Evolutionary conservation across 2,888 invertebrate genomes (phyloP).

Genomic region (Eupsilia transversa): DNA sequence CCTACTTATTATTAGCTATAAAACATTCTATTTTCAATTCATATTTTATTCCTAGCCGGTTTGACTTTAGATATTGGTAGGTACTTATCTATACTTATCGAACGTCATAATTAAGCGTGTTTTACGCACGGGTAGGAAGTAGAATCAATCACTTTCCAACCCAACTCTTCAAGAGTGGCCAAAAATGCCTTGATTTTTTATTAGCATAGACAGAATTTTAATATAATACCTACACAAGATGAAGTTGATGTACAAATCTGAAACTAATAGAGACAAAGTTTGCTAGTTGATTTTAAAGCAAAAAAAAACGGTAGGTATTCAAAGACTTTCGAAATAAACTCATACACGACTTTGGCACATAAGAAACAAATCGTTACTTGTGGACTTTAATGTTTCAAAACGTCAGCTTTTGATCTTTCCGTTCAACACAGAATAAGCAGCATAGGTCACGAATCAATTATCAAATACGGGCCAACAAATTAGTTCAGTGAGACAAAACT

Average conservation of each 20-base stretch:
- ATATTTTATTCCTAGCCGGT: not conserved
- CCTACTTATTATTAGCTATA: not conserved
- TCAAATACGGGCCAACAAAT: not conserved
- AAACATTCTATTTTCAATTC: not conserved
- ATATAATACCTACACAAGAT: not conserved
- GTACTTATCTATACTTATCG: no score
- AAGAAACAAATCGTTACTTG: no score
- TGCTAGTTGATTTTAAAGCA: not conserved
- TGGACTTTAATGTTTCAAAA: not conserved
- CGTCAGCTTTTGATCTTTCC: not conserved
- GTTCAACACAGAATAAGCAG: not conserved
- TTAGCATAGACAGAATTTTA: not conserved
- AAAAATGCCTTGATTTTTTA: not conserved
- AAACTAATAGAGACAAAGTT: not conserved
- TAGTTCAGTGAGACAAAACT: not conserved
- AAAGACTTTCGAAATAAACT: not conserved
- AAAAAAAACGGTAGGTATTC: not conserved
- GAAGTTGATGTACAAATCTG: not conserved
- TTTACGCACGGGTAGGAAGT: not conserved
- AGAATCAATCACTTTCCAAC: not conserved
- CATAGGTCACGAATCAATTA: not conserved
- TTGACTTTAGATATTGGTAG: not conserved
- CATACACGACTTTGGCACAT: not conserved
- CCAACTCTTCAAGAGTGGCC: not conserved
- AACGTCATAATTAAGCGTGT: no score